Evolutionary conservation across 1,140 invertebrate genomes (phyloP), one percentile per base, ranked within the genome.

Genomic region (Drosophila truncata): DNA sequence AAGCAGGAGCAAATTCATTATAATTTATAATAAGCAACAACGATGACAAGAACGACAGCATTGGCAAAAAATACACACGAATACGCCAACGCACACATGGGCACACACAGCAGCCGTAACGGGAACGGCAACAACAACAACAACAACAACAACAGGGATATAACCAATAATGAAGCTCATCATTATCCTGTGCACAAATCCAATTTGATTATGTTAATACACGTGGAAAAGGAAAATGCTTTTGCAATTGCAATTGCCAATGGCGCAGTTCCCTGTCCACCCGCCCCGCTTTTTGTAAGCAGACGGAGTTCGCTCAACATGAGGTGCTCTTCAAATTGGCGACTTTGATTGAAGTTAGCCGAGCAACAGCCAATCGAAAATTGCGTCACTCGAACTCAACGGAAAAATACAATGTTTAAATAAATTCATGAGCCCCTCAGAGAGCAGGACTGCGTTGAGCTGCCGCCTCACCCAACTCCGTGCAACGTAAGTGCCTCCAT

Each of bases 201-300:
- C 88, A 91, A 91, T 91, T 91, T 91, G 88, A 91, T 91, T 91
- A 91, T 91, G 88, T 91, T 91, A 91, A 91, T 91, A 91, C 78
- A 87, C 88, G 88, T 87, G 88, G 80, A 91, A 88, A 88, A 71
- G 76, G 85, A 87, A 84, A 91, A 91, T 91, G 87, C 82, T 91
- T 91, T 87, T 86, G 87, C 82, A 91, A 91, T 91, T 91, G 87
- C 87, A 87, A 90, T 88, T 88, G 84, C 71, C 78, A 90, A 83
- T 87, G 84, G 76, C 84, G 52, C 58, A 39, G 44, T 41, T 44
- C 65, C 23, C 62, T n/a, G 42, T 49, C 62, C 63, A 29, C 8
- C 47, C 35, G 14, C 13, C n/a, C 58, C 69, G 44, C 27, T 23
- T 2, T 57, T 72, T 72, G 44, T 71, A 29, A 71, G 52, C 44